Evolutionary conservation across 2,888 invertebrate genomes (phyloP).

Genomic region (Linnaemya vulpina): DNA sequence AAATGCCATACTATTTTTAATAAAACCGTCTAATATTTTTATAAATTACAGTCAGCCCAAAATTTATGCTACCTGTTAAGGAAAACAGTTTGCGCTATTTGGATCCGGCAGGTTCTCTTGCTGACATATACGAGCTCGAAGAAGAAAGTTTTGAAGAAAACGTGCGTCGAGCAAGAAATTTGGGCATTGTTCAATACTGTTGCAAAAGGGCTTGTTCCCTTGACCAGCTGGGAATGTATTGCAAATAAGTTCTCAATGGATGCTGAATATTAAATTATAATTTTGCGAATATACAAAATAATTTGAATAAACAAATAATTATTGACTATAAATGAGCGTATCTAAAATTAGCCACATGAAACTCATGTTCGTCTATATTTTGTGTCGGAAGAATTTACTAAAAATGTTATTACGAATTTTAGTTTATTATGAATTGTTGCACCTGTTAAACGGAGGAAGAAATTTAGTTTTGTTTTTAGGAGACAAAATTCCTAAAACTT

Average conservation of each 20-base stretch:
- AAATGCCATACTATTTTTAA: no score
- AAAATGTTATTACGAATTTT: no score
- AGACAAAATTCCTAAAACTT: no score
- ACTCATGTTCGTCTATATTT: no score
- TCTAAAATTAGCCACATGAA: no score
- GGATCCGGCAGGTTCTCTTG: background rate
- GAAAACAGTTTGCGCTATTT: background rate
- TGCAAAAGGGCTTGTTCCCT: slow-evolving; percentile 44
- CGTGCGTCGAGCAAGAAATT: slow-evolving; percentile 23
- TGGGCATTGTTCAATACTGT: slow-evolving; percentile 60
- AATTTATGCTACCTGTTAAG: background rate
- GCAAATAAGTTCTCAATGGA: slow-evolving; percentile 19
- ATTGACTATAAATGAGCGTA: no score
- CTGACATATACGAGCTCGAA: slow-evolving; percentile 37
- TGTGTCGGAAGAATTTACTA: no score
- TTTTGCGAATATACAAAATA: background rate
- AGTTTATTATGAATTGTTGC: no score
- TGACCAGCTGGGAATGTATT: slow-evolving; percentile 23
- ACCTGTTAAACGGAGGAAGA: no score
- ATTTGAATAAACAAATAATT: no score
- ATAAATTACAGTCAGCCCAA: background rate
- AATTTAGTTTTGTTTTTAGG: no score
- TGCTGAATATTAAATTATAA: background rate
- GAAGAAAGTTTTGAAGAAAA: slow-evolving; percentile 33
- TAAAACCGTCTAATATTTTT: background rate